Base-by-base conservation (phyloP, 2,797 vertebrate genomes). In the Lemur catta region DNA sequence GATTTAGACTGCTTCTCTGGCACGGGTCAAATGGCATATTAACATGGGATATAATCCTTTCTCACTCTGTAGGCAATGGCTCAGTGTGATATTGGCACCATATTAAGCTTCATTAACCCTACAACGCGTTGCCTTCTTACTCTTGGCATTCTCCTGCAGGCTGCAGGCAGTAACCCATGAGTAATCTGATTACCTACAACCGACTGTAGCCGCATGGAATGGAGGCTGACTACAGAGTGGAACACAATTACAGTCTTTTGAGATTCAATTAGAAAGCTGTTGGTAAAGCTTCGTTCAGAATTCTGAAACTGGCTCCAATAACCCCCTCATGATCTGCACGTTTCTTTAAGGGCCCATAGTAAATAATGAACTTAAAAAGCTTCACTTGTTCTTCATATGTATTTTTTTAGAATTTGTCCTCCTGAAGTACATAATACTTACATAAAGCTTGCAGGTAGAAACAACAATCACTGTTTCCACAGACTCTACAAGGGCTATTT, bases 21-120 rank as follows among this genome's bases (percentile, higher is more conserved):
- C 98, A 98, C 86, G 96, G 98, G 98, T 97, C 98, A 98, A 98
- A 98, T 98, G 98, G 98, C 98, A 98, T 98, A 98, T 98, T 98
- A 98, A 98, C 98, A 98, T 98, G 98, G 98, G 98, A 98, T 98
- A 98, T 98, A 99, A 99, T 99, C 98, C 98, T 97, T 99, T 99
- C 98, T 98, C 98, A 98, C 98, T 98, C 98, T 79, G 98, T 98
- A 98, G 98, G 98, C 98, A 97, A 98, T 98, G 98, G 98, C 98
- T 98, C 98, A 98, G 98, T 98, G 97, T 98, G 98, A 98, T 98
- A 98, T 97, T 99, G 99, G 98, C 98, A 99, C 98, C 94, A 76
- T 18, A 98, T 98, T 97, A 98, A 98, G 98, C 98, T 98, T 98
- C 98, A 98, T 99, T 99, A 99, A 99, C 98, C 98, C 98, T 98